phyloP scores from a whole-genome alignment of 2,113 vertebrate species.

The Dicaeum eximium region DNA sequence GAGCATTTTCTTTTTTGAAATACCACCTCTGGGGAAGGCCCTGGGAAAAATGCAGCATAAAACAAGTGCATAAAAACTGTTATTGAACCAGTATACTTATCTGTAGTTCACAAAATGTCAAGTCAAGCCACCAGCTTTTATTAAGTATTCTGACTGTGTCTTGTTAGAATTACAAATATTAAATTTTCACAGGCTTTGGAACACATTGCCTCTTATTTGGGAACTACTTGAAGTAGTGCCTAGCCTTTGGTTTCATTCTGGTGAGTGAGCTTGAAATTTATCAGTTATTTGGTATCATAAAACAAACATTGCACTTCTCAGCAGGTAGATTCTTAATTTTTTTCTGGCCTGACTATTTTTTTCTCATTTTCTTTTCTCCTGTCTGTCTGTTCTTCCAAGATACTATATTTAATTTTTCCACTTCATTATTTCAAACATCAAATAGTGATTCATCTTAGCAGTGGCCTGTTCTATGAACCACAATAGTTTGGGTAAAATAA shows the following conservation, averaged over 20 bases:
- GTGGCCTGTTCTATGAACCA: slow-evolving; percentile 27
- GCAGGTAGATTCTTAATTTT: slow-evolving; percentile 34
- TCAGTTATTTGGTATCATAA: slow-evolving; percentile 37
- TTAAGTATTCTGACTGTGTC: slow-evolving; percentile 18
- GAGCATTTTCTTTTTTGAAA: not conserved
- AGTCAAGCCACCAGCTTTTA: slow-evolving; percentile 16
- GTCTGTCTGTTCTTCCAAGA: slow-evolving; percentile 8
- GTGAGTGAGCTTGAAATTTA: not conserved
- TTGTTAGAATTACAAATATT: slow-evolving; percentile 54
- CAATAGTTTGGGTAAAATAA: slow-evolving; percentile 39
- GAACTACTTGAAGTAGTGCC: not conserved
- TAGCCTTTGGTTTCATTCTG: slow-evolving; percentile 33
- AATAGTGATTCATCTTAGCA: slow-evolving; percentile 53
- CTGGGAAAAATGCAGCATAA: not conserved
- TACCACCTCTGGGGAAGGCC: not conserved
- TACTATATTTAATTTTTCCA: slow-evolving; percentile 59
- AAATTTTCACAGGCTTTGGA: slow-evolving; percentile 8
- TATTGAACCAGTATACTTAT: not conserved
- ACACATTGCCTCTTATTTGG: not conserved
- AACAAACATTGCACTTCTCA: slow-evolving; percentile 16
- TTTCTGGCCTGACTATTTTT: not conserved
- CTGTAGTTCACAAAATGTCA: slow-evolving; percentile 41
- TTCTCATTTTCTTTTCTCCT: not conserved
- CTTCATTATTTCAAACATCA: slow-evolving; percentile 39
- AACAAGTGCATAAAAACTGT: slow-evolving; percentile 11